Evolutionary conservation across 2,888 invertebrate genomes (phyloP), one percentile per base, ranked within the genome.

Genomic region (Nysson spinosus): DNA sequence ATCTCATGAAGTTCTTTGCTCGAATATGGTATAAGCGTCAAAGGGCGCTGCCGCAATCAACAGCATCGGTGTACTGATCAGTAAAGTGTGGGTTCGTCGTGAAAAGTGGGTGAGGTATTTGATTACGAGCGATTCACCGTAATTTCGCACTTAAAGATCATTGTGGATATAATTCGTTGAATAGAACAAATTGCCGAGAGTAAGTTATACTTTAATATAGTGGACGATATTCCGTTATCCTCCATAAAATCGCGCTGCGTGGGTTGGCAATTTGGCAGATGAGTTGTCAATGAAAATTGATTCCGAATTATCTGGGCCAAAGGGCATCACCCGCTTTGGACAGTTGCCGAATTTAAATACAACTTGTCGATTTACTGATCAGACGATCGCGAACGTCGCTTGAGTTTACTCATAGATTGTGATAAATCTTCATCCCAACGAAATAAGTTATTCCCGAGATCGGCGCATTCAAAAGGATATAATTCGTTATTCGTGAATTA

Each of bases 261-360:
- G 55, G 61, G 51, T 49, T 64, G 73, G 50, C 71, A 65, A 73
- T 77, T 82, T 79, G 82, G 79, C 80, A 77, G 72, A 55, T 57
- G 39, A 79, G 51, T 82, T 81, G 83, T 85, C 83, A 85, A 85
- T 85, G 85, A 84, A 84, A 85, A 85, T 83, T 81, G 77, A 83
- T 83, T 74, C 74, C 63, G 63, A 82, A 78, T 79, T 78, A 83
- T 83, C 65, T 80, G 76, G 84, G 83, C 79, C 80, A 82, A 78
- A 81, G 85, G 80, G 81, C 82, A 85, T 84, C 81, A 80, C 80
- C 80, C 84, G 76, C 71, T 66, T 85, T 82, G 83, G 82, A 85
- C 69, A 70, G 43, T 67, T 79, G 85, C 82, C 82, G 80, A 79
- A 79, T 77, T 79, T 76, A 71, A 77, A 77, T 73, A 62, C 69